A percentile compares a stretch with the other conserved stretches of the same genome.
phyloP scores from a whole-genome alignment of 2,797 vertebrate species.

The Eospalax fontanierii region DNA sequence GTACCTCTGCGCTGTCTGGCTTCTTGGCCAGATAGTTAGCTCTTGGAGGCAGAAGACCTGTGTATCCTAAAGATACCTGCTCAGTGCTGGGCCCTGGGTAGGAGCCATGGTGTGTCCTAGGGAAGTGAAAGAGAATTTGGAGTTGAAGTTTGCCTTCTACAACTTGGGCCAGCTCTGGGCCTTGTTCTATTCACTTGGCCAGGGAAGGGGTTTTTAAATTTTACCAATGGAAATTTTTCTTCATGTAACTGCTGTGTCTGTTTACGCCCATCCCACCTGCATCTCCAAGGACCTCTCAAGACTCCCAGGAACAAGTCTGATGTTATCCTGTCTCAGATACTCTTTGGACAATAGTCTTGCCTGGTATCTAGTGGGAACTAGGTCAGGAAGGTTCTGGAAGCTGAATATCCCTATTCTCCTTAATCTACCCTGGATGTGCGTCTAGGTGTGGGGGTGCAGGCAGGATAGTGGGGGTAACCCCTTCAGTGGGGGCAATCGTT shows the following conservation, averaged over 20 bases:
- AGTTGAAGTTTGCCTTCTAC: background rate
- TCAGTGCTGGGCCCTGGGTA: background rate
- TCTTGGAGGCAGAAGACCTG: background rate
- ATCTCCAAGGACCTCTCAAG: background rate
- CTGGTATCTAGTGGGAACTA: background rate
- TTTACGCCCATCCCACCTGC: background rate
- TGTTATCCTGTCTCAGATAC: background rate
- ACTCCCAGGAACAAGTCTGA: background rate
- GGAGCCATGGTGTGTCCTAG: background rate
- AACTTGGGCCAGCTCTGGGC: background rate
- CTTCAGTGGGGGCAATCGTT: constrained; percentile 86
- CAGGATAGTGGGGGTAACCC: constrained; percentile 61
- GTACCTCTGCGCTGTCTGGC: background rate
- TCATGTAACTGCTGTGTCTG: background rate
- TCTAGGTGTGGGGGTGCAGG: constrained; percentile 62
- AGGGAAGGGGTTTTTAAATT: background rate
- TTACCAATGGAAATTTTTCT: background rate
- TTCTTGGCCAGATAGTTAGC: background rate
- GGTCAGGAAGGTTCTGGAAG: constrained; percentile 61
- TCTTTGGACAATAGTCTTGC: constrained; percentile 19
- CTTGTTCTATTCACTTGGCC: background rate
- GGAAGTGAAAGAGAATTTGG: background rate
- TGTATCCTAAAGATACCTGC: background rate
- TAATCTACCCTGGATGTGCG: background rate
- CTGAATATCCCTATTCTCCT: background rate